Percentiles rank a stretch among this genome's conserved stretches.
Evolutionary conservation across 2,797 vertebrate genomes (phyloP).

Genomic region (Myiotriccus ornatus): DNA sequence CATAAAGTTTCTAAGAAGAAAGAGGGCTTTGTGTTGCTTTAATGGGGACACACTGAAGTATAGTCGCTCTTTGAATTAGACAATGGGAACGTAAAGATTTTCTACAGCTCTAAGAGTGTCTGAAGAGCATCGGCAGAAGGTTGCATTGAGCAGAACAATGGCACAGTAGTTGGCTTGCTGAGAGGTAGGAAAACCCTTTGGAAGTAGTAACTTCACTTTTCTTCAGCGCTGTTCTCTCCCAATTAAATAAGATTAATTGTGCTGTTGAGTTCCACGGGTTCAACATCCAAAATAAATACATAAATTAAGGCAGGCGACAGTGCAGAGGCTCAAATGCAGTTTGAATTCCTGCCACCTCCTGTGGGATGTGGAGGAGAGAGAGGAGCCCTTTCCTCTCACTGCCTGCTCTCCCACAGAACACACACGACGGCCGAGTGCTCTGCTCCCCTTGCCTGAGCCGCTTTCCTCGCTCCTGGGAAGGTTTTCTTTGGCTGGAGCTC

Average conservation of each 20-base stretch:
- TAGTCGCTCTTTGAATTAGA: slow-evolving; percentile 18
- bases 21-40: slow-evolving; percentile 45
- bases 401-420: background rate
- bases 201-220: slow-evolving; percentile 36
- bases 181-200: slow-evolving; percentile 45
- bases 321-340: background rate
- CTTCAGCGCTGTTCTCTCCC: background rate
- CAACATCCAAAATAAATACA: slow-evolving; percentile 67
- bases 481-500: slow-evolving; percentile 56
- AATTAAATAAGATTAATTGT: slow-evolving; percentile 60
- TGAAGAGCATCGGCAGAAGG: slow-evolving; percentile 50
- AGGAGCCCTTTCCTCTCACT: background rate
- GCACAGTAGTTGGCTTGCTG: slow-evolving; percentile 46
- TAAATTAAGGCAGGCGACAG: slow-evolving; percentile 50
- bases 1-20: slow-evolving; percentile 46
- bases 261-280: slow-evolving; percentile 21
- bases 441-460: background rate
- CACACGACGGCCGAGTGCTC: rapidly evolving
- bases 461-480: slow-evolving; percentile 18
- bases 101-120: background rate
- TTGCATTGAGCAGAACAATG: slow-evolving; percentile 34
- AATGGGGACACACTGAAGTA: slow-evolving; percentile 34
- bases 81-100: slow-evolving; percentile 23
- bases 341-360: slow-evolving; percentile 43
- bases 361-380: background rate